phyloP scores from a whole-genome alignment of 2,888 invertebrate species.

The Deilephila elpenor region DNA sequence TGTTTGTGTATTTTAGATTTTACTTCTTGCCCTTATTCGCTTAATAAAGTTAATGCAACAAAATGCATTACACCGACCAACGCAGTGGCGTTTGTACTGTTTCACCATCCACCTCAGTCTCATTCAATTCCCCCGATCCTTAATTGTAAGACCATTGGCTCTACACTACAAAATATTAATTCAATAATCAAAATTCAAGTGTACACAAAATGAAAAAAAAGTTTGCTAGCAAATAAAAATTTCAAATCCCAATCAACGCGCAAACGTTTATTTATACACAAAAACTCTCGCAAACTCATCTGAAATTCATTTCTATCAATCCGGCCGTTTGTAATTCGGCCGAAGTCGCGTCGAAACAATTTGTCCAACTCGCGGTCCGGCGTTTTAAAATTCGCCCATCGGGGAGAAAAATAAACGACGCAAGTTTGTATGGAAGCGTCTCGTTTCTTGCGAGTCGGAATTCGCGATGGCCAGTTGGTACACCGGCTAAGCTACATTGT shows the following conservation, averaged over 20 bases:
- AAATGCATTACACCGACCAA: too few species aligned
- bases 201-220: neutral
- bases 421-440: conserved; percentile 4
- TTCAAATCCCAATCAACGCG: conserved; percentile 17
- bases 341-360: conserved; percentile 24
- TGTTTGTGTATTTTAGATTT: too few species aligned
- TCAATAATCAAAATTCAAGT: neutral
- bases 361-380: neutral
- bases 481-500: too few species aligned
- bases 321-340: conserved; percentile 32
- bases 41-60: too few species aligned
- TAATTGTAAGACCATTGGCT: neutral
- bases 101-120: too few species aligned
- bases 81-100: too few species aligned
- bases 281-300: conserved; percentile 49
- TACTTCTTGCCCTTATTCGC: too few species aligned
- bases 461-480: too few species aligned
- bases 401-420: neutral
- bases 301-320: conserved; percentile 54
- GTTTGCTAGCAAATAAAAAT: conserved; percentile 6
- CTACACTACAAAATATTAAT: conserved; percentile 1
- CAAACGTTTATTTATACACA: conserved; percentile 26
- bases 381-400: conserved; percentile 6
- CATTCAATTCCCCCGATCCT: too few species aligned
- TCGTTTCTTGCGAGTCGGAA: neutral